Evolutionary conservation across 2,888 invertebrate genomes (phyloP), one percentile per base, ranked within the genome.

Genomic region (Phragmatobia fuliginosa): DNA sequence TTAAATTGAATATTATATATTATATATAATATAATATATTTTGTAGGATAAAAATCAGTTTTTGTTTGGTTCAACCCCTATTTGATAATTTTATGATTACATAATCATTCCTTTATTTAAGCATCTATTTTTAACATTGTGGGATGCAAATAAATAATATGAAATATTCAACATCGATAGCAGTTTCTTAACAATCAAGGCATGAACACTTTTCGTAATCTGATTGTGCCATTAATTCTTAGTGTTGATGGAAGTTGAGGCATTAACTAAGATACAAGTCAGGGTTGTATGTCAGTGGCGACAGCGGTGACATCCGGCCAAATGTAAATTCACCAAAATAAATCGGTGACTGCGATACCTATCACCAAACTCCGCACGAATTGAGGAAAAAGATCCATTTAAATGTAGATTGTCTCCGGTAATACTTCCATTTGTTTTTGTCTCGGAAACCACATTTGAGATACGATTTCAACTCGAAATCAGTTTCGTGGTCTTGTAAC

Each of bases 361-460:
- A 94, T 94, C 94, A 91, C 92, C 91, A 86, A 92, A 91, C 92
- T 91, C 90, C 88, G 87, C 91, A 91, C 90, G 93, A 91, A 92
- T 93, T 94, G 93, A 93, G 93, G 93, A 92, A 93, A 93, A 93
- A 93, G 92, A 93, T 94, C 93, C 90, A 94, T 94, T 94, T 94
- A 94, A 94, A 94, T 94, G 94, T 91, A 94, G 94, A 94, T 94
- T 94, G 94, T 93, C 91, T 90, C 85, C 88, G 86, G 93, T 93
- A 94, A 94, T 94, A 94, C 94, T 93, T 93, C 92, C 94, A 94
- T 94, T 94, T 94, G 94, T 94, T 94, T 93, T 93, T 93, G 94
- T 93, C 91, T 91, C 87, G 77, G 82, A 85, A 90, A 89, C 90
- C 89, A 87, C 88, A 86, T 84, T 85, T 84, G 89, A 91, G 91